Evolutionary conservation across 1,140 invertebrate genomes (phyloP).

Genomic region (Kradibia gibbosae): DNA sequence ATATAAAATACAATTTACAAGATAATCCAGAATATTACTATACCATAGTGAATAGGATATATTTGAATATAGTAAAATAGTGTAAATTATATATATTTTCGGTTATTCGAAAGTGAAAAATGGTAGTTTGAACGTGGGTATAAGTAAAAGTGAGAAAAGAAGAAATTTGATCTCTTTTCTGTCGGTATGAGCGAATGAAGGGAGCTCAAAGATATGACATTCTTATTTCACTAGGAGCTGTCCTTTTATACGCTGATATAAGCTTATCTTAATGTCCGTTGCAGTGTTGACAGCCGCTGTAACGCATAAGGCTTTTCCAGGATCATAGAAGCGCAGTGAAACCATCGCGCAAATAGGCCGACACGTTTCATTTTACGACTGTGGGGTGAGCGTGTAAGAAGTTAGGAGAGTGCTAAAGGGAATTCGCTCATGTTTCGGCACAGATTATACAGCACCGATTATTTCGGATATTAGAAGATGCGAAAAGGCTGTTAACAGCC

Average conservation of each 20-base stretch:
- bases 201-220: conserved; percentile 4
- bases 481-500: conserved; percentile 3
- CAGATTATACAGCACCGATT: not conserved
- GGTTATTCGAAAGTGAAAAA: not conserved
- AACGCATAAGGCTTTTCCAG: conserved; percentile 5
- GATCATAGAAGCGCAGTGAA: conserved; percentile 14
- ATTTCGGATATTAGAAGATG: conserved; percentile 24
- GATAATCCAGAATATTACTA: not conserved
- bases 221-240: conserved; percentile 1
- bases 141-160: not conserved
- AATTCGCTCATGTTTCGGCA: conserved; percentile 8
- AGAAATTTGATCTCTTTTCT: conserved; percentile 14
- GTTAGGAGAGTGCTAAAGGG: conserved; percentile 6
- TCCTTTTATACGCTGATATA: conserved; percentile 11
- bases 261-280: conserved; percentile 1
- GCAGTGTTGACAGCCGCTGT: conserved; percentile 6
- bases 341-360: conserved; percentile 15
- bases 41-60: not conserved
- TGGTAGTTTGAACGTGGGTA: not conserved
- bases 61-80: not conserved
- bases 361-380: conserved; percentile 23
- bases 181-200: not conserved
- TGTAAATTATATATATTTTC: not conserved
- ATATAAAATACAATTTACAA: not conserved
- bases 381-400: not conserved